A percentile compares a stretch with the other conserved stretches of the same genome.
These are phyloP conservation scores for Grantiella picta DNA, from an alignment of 2,113 vertebrate genomes.

Conservation along the genomic window DNA sequence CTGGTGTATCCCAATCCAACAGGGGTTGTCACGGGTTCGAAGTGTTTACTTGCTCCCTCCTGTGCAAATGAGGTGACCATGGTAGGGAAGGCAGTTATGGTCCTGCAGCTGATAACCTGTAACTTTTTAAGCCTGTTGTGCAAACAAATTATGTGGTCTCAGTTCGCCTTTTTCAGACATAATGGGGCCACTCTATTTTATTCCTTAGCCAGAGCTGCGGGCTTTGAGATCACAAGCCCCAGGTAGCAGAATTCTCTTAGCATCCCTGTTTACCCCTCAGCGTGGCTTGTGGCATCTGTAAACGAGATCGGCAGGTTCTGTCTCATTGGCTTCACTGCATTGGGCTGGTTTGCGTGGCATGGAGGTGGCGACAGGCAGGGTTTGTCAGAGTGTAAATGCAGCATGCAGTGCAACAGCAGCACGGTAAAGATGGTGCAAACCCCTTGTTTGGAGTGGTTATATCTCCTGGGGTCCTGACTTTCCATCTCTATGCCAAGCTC, in stretches of 20 bases:
- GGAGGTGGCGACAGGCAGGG: neutral
- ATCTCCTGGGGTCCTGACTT: neutral
- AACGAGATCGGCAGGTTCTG: neutral
- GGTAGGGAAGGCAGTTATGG: neutral
- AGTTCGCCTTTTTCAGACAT: neutral
- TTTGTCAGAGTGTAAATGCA: neutral
- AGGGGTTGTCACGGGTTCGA: neutral
- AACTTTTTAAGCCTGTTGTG: neutral
- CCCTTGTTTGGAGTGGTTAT: neutral
- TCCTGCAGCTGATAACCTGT: neutral
- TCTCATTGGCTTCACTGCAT: neutral
- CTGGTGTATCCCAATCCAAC: neutral
- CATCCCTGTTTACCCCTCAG: neutral
- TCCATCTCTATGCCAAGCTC: neutral
- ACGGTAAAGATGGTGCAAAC: neutral
- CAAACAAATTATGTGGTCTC: neutral
- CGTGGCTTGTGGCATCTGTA: neutral
- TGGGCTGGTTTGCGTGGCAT: neutral
- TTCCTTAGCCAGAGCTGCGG: neutral
- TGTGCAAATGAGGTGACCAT: neutral
- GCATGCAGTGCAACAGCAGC: fast-evolving
- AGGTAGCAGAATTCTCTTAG: neutral
- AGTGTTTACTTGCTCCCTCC: neutral
- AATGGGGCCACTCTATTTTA: neutral
- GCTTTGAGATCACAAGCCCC: neutral